Conservation (phyloP, 1,140 invertebrate species). For the Sycobia sp. region DNA sequence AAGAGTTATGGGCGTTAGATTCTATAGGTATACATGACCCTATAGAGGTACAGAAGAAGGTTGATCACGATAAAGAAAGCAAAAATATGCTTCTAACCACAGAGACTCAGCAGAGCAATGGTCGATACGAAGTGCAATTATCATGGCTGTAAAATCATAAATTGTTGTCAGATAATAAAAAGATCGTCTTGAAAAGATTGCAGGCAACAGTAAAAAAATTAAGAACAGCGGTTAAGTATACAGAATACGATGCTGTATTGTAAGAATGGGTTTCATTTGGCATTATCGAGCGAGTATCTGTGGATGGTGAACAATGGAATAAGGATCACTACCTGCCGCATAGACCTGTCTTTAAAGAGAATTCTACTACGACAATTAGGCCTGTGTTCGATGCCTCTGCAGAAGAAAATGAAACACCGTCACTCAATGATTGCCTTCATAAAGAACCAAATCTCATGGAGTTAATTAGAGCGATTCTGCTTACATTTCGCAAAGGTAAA, state of each 20-base stretch:
- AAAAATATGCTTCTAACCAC: conserved; percentile 42
- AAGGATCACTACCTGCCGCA: conserved; percentile 37
- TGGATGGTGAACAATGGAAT: conserved; percentile 14
- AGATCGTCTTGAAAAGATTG: conserved; percentile 20
- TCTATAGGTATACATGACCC: conserved; percentile 38
- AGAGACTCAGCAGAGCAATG: conserved; percentile 36
- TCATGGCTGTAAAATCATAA: conserved; percentile 45
- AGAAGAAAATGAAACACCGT: conserved; percentile 6
- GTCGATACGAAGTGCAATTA: conserved; percentile 46
- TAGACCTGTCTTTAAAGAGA: conserved; percentile 32
- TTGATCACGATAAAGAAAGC: conserved; percentile 36
- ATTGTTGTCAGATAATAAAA: conserved; percentile 30
- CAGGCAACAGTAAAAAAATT: conserved; percentile 34
- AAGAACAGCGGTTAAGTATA: conserved; percentile 27
- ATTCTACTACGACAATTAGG: conserved; percentile 31
- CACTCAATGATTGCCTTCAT: conserved; percentile 41
- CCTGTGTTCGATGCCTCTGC: conserved; percentile 39
- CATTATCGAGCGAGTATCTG: conserved; percentile 36
- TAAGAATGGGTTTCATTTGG: conserved; percentile 38
- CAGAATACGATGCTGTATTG: conserved; percentile 48
- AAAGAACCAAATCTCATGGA: conserved; percentile 54
- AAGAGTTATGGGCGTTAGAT: conserved; percentile 48
- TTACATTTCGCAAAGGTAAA: too few relatives aligned
- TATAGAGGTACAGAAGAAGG: conserved; percentile 36
- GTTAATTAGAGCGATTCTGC: neutral